Evolutionary conservation across 1,140 invertebrate species (phyloP).

Genomic region (Branchinecta lindahli): DNA sequence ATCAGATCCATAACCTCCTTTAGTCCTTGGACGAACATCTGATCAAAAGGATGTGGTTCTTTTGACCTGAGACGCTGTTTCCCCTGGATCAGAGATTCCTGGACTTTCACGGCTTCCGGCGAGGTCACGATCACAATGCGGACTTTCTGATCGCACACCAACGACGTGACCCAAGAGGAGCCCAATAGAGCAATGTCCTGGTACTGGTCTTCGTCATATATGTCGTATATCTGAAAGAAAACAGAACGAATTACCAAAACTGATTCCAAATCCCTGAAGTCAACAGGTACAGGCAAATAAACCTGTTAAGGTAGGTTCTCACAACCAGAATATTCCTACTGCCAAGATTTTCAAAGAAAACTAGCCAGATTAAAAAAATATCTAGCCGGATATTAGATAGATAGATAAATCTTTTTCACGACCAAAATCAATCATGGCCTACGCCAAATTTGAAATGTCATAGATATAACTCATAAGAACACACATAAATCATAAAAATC

Average conservation of each 20-base stretch:
- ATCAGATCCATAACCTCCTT: background rate
- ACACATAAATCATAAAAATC: no score
- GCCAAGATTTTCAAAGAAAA: no score
- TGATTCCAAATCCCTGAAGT: no score
- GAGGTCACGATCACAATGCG: background rate
- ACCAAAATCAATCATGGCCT: no score
- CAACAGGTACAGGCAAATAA: no score
- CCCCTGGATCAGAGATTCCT: background rate
- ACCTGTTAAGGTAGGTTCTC: no score
- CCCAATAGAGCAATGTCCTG: background rate
- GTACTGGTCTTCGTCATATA: background rate
- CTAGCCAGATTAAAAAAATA: no score
- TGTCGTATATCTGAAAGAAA: background rate
- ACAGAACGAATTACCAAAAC: background rate
- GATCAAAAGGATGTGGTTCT: background rate
- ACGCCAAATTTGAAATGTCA: no score
- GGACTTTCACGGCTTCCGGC: background rate
- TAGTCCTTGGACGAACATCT: background rate
- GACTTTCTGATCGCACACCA: background rate
- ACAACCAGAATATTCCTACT: no score
- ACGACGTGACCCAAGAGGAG: background rate
- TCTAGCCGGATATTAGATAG: no score
- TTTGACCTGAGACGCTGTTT: background rate
- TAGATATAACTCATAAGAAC: no score
- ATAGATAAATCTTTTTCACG: no score